These are phyloP conservation scores for Drosophila pectinifera DNA, from an alignment of 1,140 invertebrate genomes.

Conservation along the genomic window DNA sequence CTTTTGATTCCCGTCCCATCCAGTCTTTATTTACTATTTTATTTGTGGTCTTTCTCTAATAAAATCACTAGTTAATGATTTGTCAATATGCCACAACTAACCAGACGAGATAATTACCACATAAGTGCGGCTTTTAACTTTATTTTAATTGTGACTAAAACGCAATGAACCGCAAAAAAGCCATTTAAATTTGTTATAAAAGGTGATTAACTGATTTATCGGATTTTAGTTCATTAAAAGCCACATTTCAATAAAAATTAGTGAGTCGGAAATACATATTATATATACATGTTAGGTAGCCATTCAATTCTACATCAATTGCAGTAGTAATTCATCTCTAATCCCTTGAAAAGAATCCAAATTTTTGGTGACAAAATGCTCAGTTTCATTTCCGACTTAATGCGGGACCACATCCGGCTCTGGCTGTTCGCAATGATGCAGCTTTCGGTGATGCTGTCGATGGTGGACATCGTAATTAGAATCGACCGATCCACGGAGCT, in stretches of 20 bases:
- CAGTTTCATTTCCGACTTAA: not conserved
- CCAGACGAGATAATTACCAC: not conserved
- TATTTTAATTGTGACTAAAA: not conserved
- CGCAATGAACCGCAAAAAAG: not conserved
- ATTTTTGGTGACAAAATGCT: not conserved
- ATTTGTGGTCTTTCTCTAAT: not conserved
- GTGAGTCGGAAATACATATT: no score
- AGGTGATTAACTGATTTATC: no score
- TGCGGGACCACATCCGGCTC: not conserved
- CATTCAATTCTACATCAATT: not conserved
- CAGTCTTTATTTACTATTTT: no score
- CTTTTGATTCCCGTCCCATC: no score
- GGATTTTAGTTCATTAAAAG: no score
- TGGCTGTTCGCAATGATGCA: slow-evolving; percentile 4
- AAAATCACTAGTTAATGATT: not conserved
- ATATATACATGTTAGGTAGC: not conserved
- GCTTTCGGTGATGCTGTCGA: slow-evolving; percentile 11
- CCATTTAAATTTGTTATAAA: not conserved
- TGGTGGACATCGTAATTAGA: slow-evolving; percentile 10
- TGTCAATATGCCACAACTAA: not conserved
- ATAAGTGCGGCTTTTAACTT: not conserved
- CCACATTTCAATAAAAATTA: no score
- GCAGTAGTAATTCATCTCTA: no score
- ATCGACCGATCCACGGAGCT: not conserved
- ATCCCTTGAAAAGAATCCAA: not conserved